Evolutionary conservation across 2,888 invertebrate species (phyloP), one percentile per base, ranked within the genome.

Genomic region (Sarcophaga variegata): DNA sequence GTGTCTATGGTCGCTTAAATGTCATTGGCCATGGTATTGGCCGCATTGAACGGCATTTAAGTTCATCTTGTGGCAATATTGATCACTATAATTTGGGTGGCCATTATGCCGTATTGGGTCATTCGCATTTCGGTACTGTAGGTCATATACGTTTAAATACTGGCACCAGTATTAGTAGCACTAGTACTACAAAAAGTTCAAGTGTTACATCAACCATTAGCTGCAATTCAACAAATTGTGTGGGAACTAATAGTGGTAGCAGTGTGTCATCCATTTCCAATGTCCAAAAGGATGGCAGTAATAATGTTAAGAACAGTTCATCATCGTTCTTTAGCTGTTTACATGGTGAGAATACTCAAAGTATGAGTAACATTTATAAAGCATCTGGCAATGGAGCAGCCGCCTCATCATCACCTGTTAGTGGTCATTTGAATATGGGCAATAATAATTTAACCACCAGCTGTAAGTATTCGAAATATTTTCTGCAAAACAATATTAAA

Each of bases 51-150:
- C 93, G 95, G 10, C 95, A 95, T 89, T 93, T 96, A 83, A 95
- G 95, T 78, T 95, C 96, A 0, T 95, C 96, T n/a, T 96, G 96
- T 90, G 95, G 95, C 81, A 95, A 95, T 91, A 94, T 95, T 81
- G 94, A 94, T 89, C 94, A 94, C 87, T 94, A 94, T 69, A 94
- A 94, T 89, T 89, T 94, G 12, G 94, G 94, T 5, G 93, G 94
- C 0, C 94, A 94, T 75, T 94, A 94, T 81, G 94, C 94, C 0
- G 93, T 94, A 10, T 88, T 94, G 67, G 94, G 94, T 0, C 93
- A 93, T 86, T 93, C 94, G 1, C 94, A 94, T 87, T 93, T 92
- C n/a, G 93, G 93, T 27, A 93, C 94, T 0, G 93, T 94, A 3
- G 93, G 93, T 0, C 94, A 94, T 84, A 93, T 94, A 86, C 91